Evolutionary conservation across 1,140 invertebrate species (phyloP), one percentile per base, ranked within the genome.

Genomic region (Aphis gossypii): DNA sequence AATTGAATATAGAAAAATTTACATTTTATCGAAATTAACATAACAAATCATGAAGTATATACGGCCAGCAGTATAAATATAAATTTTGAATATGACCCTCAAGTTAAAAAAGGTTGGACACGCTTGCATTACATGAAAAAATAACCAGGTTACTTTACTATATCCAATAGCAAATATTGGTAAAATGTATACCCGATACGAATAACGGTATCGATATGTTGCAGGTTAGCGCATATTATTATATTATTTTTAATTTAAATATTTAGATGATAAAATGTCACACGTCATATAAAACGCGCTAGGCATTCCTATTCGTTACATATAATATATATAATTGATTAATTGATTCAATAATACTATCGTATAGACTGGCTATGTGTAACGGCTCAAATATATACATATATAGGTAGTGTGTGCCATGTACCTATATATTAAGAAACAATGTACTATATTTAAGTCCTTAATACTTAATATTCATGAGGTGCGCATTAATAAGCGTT

Each of bases 381-480:
- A 76, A n/a, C n/a, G 60, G 60, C 14, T 35, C 3, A 76, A n/a
- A n/a, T 76, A 76, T 76, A 35, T 18, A 30, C 0, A 60, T 54
- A 56, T 3, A 41, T 41, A 41, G 46, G 46, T 46, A 46, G 46
- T 60, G n/a, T 18, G 2, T 14, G 18, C 14, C 18, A 76, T 30
- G n/a, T 76, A n/a, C 14, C 30, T n/a, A 76, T n/a, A 20, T n/a
- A 35, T 14, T 76, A 18, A 76, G n/a, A 76, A n/a, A n/a, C 60
- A 76, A n/a, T 20, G n/a, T 35, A 35, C 14, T 68, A 76, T n/a
- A 76, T n/a, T 23, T 54, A n/a, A 35, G 30, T 68, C 11, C 25
- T 46, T 51, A 51, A n/a, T n/a, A 76, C n/a, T 76, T 76, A n/a
- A 76, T 76, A 76, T 76, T 76, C 60, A 76, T n/a, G 30, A 76